Percentiles rank a stretch among this genome's conserved stretches.
Conservation (phyloP, 2,888 invertebrate genomes). For the Schizaphis graminum region DNA sequence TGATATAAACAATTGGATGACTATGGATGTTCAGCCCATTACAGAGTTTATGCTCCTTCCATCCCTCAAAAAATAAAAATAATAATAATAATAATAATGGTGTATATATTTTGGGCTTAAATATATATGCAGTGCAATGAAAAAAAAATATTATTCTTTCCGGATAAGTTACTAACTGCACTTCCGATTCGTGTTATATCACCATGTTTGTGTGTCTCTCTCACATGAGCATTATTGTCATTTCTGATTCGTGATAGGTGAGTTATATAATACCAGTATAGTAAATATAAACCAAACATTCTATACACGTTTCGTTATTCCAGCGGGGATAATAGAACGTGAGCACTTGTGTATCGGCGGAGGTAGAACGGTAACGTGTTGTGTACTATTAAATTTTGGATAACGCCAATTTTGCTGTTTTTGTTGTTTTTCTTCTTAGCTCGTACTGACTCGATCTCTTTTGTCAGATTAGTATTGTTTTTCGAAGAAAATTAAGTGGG, state of each 20-base stretch:
- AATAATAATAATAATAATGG: too few species aligned
- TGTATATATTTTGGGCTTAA: too few species aligned
- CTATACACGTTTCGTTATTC: constrained; percentile 2
- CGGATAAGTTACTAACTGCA: neutral
- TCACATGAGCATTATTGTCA: neutral
- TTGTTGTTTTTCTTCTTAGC: neutral
- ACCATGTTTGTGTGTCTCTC: neutral
- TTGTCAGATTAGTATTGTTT: neutral
- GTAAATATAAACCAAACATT: neutral
- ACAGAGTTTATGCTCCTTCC: too few species aligned
- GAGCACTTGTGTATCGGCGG: neutral
- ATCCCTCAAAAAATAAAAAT: too few species aligned
- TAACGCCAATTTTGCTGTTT: neutral
- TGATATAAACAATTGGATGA: neutral
- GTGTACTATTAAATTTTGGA: constrained; percentile 3
- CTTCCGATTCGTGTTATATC: neutral
- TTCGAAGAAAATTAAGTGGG: neutral
- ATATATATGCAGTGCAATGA: neutral
- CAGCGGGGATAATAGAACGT: neutral
- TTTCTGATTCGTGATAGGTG: neutral
- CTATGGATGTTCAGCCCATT: too few species aligned
- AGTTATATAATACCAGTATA: neutral
- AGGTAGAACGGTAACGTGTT: neutral
- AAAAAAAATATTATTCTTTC: neutral
- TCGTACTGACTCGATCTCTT: neutral